These are phyloP conservation scores for Eueides isabella DNA, from an alignment of 1,140 invertebrate species.

Conservation along the genomic window DNA sequence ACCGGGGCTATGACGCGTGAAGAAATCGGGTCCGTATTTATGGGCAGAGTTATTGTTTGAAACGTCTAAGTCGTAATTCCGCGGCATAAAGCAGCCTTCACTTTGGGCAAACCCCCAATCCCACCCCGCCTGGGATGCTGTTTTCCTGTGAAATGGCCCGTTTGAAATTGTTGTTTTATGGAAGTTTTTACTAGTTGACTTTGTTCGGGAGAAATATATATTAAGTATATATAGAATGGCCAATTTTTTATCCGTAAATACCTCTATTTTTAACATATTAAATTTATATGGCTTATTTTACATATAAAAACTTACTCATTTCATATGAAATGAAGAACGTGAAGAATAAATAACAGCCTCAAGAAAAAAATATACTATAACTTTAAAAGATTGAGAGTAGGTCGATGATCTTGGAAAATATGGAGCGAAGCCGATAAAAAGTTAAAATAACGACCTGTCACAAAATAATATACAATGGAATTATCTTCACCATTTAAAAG, in stretches of 20 bases:
- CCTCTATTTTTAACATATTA: neutral
- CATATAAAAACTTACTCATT: neutral
- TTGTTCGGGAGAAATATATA: constrained; percentile 60
- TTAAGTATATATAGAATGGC: constrained; percentile 57
- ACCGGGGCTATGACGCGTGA: constrained; percentile 78
- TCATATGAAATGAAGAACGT: neutral
- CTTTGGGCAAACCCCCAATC: constrained; percentile 56
- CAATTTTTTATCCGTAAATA: constrained; percentile 62
- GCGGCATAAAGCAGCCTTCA: constrained; percentile 78
- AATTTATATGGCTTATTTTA: neutral
- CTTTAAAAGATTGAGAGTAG: constrained; percentile 35
- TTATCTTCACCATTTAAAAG: constrained; percentile 80
- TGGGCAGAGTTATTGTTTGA: constrained; percentile 80
- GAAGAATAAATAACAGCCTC: neutral
- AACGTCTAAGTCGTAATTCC: constrained; percentile 82
- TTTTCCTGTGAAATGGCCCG: constrained; percentile 80
- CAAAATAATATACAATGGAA: constrained; percentile 81
- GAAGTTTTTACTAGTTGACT: constrained; percentile 82
- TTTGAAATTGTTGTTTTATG: constrained; percentile 83
- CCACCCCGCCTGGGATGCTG: constrained; percentile 68
- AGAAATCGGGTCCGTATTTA: constrained; percentile 80
- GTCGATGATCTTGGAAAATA: constrained; percentile 60
- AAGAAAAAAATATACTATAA: constrained; percentile 21
- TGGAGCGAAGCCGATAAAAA: constrained; percentile 74
- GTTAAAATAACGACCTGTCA: constrained; percentile 80